Evolutionary conservation across 2,888 invertebrate species (phyloP), one percentile per base, ranked within the genome.

Genomic region (Nasonovia ribisnigri): DNA sequence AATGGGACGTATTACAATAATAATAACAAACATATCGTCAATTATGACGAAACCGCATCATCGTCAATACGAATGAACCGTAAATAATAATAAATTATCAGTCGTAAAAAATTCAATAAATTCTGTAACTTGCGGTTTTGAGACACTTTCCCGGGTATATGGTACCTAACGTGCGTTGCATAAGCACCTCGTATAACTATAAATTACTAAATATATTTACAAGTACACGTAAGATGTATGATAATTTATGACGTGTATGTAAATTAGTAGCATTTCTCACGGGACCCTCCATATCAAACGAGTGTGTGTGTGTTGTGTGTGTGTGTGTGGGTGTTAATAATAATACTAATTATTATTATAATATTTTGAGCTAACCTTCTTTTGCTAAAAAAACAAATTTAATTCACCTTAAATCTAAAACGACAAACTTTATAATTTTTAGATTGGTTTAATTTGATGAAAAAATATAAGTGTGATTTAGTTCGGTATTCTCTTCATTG

Each of bases 131-230:
- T 16, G 51, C 3, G 16, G 13, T 13, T 13, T 13, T 48, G 48
- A 48, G 51, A 13, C 51, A 51, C 51, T 51, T 51, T 51, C 13
- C 16, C 3, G 3, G 16, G 51, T 51, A 51, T 3, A 57, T 57
- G 57, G 57, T 54, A 4, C 20, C 54, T 54, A 54, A 57, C 26
- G 8, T 57, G 8, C 26, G 26, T 26, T 26, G 8, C 5, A 26
- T 57, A 26, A 26, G 8, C 57, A 26, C 26, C 8, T 57, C 8
- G 26, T 57, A 26, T 26, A 26, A 57, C 57, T 26, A 57, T 60
- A 43, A 90, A 67, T 90, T 60, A 46, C 60, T 42, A 57, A 89
- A 57, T 77, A 77, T 90, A 77, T 67, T 90, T 90, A 90, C 46
- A 51, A 77, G 48, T 36, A 11, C 89, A 43, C 43, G 43, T 42